phyloP scores from a whole-genome alignment of 2,888 invertebrate genomes.

The Thymelicus lineola region DNA sequence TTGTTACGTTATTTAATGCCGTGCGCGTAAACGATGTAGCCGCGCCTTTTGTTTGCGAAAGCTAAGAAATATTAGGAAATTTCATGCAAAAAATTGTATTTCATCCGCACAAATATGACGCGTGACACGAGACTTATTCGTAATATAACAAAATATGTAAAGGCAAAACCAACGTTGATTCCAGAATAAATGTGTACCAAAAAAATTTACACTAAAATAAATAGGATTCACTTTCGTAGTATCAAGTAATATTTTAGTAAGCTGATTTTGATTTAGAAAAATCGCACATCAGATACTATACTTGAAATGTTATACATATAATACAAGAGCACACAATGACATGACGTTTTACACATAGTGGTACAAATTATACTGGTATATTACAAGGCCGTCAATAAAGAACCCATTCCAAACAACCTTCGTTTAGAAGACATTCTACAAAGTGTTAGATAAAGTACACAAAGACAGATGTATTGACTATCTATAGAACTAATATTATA shows the following conservation, averaged over 20 bases:
- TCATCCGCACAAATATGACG: conserved; percentile 7
- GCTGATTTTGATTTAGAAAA: neutral
- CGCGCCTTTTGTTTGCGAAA: conserved; percentile 70
- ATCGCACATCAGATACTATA: too few relatives aligned
- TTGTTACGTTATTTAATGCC: conserved; percentile 78
- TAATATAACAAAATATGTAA: neutral
- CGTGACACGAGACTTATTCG: neutral
- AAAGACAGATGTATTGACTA: too few relatives aligned
- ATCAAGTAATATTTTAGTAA: neutral
- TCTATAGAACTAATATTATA: too few relatives aligned
- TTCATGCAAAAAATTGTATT: conserved; percentile 14
- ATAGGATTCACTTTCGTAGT: neutral
- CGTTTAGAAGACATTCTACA: too few relatives aligned
- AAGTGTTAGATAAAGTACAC: too few relatives aligned
- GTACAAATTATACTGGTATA: too few relatives aligned
- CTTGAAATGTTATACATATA: too few relatives aligned
- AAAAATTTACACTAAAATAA: neutral
- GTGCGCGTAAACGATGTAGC: conserved; percentile 69
- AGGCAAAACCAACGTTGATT: neutral
- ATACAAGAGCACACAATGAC: too few relatives aligned
- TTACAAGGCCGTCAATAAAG: too few relatives aligned
- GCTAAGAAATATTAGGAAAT: conserved; percentile 38
- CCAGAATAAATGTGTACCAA: neutral
- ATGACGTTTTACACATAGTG: too few relatives aligned
- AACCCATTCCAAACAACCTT: too few relatives aligned